These are phyloP conservation scores for Leptinotarsa peninsularis DNA, from an alignment of 2,888 invertebrate genomes.

Conservation along the genomic window DNA sequence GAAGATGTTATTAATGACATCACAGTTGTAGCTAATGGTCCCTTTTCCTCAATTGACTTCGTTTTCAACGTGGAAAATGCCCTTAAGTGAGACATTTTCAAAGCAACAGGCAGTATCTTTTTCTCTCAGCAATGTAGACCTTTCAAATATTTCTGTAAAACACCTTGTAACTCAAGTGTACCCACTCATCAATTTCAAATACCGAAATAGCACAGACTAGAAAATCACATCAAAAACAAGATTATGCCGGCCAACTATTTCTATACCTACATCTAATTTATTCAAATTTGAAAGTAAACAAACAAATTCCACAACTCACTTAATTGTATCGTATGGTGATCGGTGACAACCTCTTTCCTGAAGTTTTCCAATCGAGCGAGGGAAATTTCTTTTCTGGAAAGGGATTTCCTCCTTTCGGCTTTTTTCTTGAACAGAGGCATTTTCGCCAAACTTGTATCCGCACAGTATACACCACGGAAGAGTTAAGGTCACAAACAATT, in stretches of 20 bases:
- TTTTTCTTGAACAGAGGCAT: slow-evolving; percentile 59
- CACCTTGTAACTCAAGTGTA: slow-evolving; percentile 19
- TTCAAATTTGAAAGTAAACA: slow-evolving; percentile 5
- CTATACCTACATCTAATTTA: background rate
- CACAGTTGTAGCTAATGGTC: no score
- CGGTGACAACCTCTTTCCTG: slow-evolving; percentile 72
- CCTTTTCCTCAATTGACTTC: no score
- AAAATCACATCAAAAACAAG: slow-evolving; percentile 3
- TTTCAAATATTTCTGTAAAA: slow-evolving; percentile 14
- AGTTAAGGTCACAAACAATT: slow-evolving; percentile 47
- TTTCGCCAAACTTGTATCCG: slow-evolving; percentile 29
- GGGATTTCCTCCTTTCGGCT: slow-evolving; percentile 54
- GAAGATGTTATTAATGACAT: no score
- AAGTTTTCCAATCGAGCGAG: slow-evolving; percentile 67
- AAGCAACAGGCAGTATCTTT: background rate
- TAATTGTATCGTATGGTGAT: slow-evolving; percentile 68
- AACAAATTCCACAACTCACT: slow-evolving; percentile 48
- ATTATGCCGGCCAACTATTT: background rate
- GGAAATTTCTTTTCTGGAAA: slow-evolving; percentile 66
- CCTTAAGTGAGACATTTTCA: no score
- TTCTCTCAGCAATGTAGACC: background rate
- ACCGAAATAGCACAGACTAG: slow-evolving; percentile 8
- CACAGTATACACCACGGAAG: slow-evolving; percentile 32
- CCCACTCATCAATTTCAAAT: background rate
- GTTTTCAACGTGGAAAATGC: no score